These are phyloP conservation scores for Peromyscus leucopus DNA, from an alignment of 2,113 vertebrate species.

Conservation along the genomic window DNA sequence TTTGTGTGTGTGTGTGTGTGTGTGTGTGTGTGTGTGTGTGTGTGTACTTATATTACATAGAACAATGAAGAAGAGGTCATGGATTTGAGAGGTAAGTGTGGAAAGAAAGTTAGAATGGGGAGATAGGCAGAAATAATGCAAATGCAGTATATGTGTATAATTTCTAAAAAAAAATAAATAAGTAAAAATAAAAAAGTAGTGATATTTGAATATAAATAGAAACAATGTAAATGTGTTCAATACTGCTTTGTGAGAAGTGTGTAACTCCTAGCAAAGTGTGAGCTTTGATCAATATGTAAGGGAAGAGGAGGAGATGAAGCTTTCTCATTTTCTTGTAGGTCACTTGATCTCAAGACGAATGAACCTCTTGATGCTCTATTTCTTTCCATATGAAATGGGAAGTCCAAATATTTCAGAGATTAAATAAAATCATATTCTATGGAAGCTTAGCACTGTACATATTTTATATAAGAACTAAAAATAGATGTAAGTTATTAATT, in stretches of 20 bases:
- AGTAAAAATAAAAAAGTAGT: background rate
- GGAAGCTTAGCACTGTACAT: background rate
- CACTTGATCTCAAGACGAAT: background rate
- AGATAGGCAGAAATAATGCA: background rate
- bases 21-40: background rate
- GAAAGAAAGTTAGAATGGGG: background rate
- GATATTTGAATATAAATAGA: background rate
- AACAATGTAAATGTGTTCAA: background rate
- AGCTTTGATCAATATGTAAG: background rate
- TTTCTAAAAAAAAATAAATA: background rate
- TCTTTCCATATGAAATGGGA: background rate
- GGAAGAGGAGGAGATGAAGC: fast-evolving
- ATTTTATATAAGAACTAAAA: background rate
- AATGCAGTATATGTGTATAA: background rate
- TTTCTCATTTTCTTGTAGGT: fast-evolving
- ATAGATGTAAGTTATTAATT: background rate
- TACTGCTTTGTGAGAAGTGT: background rate
- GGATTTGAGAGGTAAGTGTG: background rate
- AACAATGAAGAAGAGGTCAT: background rate
- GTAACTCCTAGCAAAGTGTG: background rate
- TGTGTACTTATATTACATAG: background rate
- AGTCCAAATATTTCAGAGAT: background rate
- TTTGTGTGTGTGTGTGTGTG: background rate
- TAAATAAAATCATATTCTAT: background rate
- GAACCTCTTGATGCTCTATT: background rate